Evolutionary conservation across 2,797 vertebrate genomes (phyloP).

Genomic region (Labroides dimidiatus): DNA sequence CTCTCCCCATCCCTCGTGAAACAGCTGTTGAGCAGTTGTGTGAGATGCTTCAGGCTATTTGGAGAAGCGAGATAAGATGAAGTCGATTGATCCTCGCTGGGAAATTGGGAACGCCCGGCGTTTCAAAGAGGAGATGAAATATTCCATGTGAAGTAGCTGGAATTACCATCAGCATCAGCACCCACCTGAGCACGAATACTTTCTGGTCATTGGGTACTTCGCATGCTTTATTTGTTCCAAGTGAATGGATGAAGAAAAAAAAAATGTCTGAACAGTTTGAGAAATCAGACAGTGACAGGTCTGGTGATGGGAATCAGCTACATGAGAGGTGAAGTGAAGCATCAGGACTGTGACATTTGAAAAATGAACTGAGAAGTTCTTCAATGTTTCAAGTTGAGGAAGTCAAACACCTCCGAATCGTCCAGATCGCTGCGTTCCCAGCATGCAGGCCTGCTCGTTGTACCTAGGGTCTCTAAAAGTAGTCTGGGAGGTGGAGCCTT

Average conservation of each 20-base stretch:
- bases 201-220: conserved; percentile 34
- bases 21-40: conserved; percentile 26
- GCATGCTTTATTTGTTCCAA: conserved; percentile 29
- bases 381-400: no score
- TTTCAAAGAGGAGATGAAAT: conserved; percentile 46
- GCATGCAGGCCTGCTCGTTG: no score
- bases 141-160: conserved; percentile 35
- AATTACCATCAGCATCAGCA: conserved; percentile 42
- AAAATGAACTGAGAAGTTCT: no score
- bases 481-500: no score
- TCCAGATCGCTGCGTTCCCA: no score
- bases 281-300: conserved; percentile 23
- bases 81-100: conserved; percentile 37
- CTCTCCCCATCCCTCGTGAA: conserved; percentile 38
- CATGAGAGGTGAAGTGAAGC: background rate
- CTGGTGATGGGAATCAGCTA: conserved; percentile 17
- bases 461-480: no score
- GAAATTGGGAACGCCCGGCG: conserved; percentile 22
- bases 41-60: conserved; percentile 29
- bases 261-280: conserved; percentile 26
- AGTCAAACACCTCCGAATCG: no score
- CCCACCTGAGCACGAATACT: conserved; percentile 29
- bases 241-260: background rate
- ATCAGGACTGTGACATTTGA: no score
- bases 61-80: conserved; percentile 41